phyloP scores from a whole-genome alignment of 2,888 invertebrate species.

The Sussaba pulchella region DNA sequence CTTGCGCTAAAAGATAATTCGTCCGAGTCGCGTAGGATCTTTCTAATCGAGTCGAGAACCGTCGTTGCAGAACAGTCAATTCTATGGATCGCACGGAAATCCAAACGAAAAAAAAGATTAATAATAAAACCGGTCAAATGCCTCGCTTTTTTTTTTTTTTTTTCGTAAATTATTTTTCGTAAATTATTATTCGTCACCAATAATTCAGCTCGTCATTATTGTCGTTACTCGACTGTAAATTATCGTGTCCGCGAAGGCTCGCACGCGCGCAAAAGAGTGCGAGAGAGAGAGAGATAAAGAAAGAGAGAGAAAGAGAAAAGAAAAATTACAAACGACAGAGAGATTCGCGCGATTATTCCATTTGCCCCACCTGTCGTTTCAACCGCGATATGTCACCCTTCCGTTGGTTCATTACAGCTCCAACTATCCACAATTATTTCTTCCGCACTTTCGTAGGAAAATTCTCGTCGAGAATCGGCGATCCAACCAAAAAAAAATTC shows the following conservation, averaged over 20 bases:
- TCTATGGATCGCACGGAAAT: too few relatives aligned
- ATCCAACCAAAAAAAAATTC: not conserved
- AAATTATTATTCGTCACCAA: conserved; percentile 9
- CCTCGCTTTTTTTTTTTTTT: conserved; percentile 12
- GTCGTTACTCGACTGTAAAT: conserved; percentile 55
- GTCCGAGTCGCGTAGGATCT: not conserved
- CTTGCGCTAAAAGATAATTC: not conserved
- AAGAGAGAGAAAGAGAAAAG: not conserved
- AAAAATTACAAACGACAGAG: conserved; percentile 15
- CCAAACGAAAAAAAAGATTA: not conserved
- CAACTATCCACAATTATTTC: not conserved
- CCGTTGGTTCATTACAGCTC: conserved; percentile 10
- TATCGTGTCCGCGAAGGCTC: not conserved
- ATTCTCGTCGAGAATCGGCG: conserved; percentile 13
- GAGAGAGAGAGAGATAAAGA: conserved; percentile 9
- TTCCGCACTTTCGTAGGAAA: not conserved
- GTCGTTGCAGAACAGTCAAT: not conserved
- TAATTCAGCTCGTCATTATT: conserved; percentile 59
- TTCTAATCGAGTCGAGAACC: not conserved
- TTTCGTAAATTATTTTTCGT: not conserved
- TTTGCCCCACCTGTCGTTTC: not conserved
- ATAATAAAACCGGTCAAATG: too few relatives aligned
- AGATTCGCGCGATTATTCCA: not conserved
- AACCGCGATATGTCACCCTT: conserved; percentile 34
- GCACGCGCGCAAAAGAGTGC: too few relatives aligned